Base-by-base conservation (phyloP, 1,140 invertebrate species). In the Drosophila biarmipes region DNA sequence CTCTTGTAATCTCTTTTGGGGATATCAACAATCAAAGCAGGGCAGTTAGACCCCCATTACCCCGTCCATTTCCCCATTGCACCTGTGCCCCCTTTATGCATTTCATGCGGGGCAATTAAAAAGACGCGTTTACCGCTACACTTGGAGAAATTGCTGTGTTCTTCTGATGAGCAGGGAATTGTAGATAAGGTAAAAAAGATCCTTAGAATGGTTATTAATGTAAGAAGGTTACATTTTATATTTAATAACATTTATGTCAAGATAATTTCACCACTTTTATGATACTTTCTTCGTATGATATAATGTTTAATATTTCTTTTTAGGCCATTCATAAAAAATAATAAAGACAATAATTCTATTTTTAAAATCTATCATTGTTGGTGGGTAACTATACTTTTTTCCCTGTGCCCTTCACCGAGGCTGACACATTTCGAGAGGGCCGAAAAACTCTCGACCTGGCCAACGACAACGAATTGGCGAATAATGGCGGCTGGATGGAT, bases 91-190 rank as follows among this genome's bases (percentile, higher is more conserved):
- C 24, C 49, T 53, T 68, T 29, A 53, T 68, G 38, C 34, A 54
- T 68, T 56, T 19, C 61, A 67, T 64, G 37, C 38, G 31, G 12
- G 48, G 34, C 64, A 68, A 69, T 68, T 69, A 69, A 34, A 69
- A 69, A 69, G 34, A 69, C 64, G 42, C 63, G 63, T 46, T 69
- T 56, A 38, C 35, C 43, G 29, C 37, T 15, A 10, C 42, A 67
- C 31, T 68, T 4, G 1, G 24, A 27, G 11, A 61, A 51, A 43
- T 6, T 7, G 24, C 8, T 29, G 27, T 7, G 2, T 29, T 7
- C 7, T 29, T 29, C 6, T 7, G 8, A 42, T 42, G 3, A 14
- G 4, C 5, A 6, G 42, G 8, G 5, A 19, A 43, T 8, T 17
- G 10, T 5, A 12, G 1, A 6, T 10, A 4, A 19, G 11, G 1